Base-by-base conservation (phyloP, 2,113 vertebrate species). In the Myanophis thanlyinensis region DNA sequence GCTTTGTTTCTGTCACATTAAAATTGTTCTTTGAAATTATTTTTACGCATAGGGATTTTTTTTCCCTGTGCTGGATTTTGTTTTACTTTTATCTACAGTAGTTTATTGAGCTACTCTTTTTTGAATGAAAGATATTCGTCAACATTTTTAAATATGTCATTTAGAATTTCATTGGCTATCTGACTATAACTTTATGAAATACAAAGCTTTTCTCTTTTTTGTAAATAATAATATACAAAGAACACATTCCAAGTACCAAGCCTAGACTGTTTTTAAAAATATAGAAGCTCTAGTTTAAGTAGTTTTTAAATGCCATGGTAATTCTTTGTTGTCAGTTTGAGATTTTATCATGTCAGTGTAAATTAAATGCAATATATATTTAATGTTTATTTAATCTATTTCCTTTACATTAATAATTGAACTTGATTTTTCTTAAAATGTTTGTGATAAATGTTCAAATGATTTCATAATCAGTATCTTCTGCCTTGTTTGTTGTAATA, bases 351-450 rank as follows among this genome's bases (percentile, higher is more conserved):
- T 96, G 91, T 97, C 96, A 97, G 93, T 98, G 91, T 96, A 97
- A 97, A 97, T 97, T 96, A 96, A 96, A 94, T 80, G 73, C 18
- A 44, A 80, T 44, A 44, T 40, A 80, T 80, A 80, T 44, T 44
- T 80, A 80, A 80, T 80, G 96, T 97, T 97, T 98, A 98, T 98
- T 98, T 98, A 97, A 98, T 96, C 92, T 96, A 95, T 97, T 89
- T 97, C 96, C 93, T 97, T 98, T 91, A 96, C 95, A 98, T 97
- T 97, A 97, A 98, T 97, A 0, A 95, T 52, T 94, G 30, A 88
- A 67, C 48, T n/a, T 91, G 93, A 54, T 89, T 73, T 91, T 91
- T 88, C 49, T 35, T 51, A 9, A n/a, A 44, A 2, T 86, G 89
- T 93, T 52, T 3, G 7, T 80, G 73, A 80, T 80, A 80, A 80